Percentiles rank a stretch among this genome's conserved stretches.
These are phyloP conservation scores for Pygoscelis adeliae DNA, from an alignment of 2,113 vertebrate species.

Conservation along the genomic window DNA sequence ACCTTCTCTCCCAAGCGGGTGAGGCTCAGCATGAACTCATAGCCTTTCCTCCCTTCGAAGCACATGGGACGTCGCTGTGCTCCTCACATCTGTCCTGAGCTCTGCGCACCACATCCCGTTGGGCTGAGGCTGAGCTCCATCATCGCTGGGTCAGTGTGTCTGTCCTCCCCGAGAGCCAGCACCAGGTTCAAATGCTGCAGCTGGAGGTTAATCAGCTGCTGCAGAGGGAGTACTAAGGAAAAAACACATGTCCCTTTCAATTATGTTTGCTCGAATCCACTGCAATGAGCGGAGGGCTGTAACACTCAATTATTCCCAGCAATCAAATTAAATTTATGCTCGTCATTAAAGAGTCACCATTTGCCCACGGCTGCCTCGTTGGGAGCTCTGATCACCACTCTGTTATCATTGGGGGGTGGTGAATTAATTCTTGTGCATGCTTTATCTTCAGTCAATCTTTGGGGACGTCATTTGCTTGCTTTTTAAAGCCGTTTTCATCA, in stretches of 20 bases:
- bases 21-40: not conserved
- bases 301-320: constrained; percentile 28
- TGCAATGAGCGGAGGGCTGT: not conserved
- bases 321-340: constrained; percentile 42
- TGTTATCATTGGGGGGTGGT: not conserved
- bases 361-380: not conserved
- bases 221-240: not conserved
- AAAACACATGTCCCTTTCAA: not conserved
- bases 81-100: not conserved
- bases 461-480: not conserved
- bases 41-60: not conserved
- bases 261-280: constrained; percentile 20
- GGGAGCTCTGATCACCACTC: not conserved
- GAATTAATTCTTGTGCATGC: not conserved
- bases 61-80: fast-evolving
- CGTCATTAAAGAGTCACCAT: not conserved
- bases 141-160: fast-evolving
- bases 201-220: not conserved
- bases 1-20: not conserved
- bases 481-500: not conserved
- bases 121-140: not conserved
- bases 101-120: fast-evolving
- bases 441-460: not conserved
- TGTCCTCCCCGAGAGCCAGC: not conserved
- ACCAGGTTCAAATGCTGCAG: not conserved